Conservation (phyloP, 2,113 vertebrate genomes). For the Sander vitreus region DNA sequence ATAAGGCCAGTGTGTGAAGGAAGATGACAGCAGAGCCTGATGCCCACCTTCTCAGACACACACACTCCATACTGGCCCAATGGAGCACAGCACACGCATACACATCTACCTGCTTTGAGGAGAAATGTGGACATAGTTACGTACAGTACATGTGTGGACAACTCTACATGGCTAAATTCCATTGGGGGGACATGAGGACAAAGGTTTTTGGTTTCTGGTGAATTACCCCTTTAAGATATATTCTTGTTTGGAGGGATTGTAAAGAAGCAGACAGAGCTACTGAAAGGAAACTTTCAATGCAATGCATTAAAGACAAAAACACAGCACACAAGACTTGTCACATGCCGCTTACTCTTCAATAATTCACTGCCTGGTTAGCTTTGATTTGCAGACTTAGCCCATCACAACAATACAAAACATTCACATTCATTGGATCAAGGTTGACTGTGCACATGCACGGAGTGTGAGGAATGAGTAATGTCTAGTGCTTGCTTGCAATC, state of each 20-base stretch:
- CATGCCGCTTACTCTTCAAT: background rate
- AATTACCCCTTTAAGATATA: background rate
- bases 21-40: constrained; percentile 72
- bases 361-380: constrained; percentile 13
- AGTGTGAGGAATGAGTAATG: constrained; percentile 6
- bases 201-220: background rate
- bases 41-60: constrained; percentile 56
- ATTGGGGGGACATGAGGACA: background rate
- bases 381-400: constrained; percentile 2
- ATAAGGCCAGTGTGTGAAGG: constrained; percentile 79
- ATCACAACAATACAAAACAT: constrained; percentile 20
- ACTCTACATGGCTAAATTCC: background rate
- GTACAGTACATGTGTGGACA: no score
- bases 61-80: constrained; percentile 69
- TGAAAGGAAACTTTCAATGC: background rate
- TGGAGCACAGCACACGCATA: constrained; percentile 41
- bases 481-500: constrained; percentile 29
- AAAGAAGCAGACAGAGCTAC: background rate
- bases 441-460: background rate
- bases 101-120: constrained; percentile 61
- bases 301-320: background rate
- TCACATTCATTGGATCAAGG: constrained; percentile 17
- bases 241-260: background rate
- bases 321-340: background rate
- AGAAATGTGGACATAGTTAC: background rate